These are phyloP conservation scores for Chrysaora quinquecirrha DNA, from an alignment of 30 jellyfish, hydroid and myxozoan species.

Conservation along the genomic window DNA sequence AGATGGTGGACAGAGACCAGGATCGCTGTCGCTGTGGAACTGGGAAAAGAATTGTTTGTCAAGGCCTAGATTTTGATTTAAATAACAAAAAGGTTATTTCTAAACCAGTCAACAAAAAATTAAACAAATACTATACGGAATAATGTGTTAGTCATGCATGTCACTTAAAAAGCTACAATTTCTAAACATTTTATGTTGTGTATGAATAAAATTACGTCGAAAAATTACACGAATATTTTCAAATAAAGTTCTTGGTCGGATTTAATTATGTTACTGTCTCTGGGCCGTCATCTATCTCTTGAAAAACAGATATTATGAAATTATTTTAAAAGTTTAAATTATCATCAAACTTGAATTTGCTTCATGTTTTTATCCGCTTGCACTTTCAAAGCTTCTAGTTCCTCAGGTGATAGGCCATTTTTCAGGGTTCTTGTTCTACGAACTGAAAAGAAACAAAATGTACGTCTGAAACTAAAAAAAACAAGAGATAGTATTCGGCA, in stretches of 20 bases:
- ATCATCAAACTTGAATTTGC: conserved; percentile 39
- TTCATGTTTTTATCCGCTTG: conserved; percentile 61
- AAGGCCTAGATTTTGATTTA: too few relatives aligned
- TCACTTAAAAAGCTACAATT: background rate
- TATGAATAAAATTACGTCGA: background rate
- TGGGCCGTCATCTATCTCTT: too few relatives aligned
- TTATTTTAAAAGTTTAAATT: too few relatives aligned
- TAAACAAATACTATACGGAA: background rate
- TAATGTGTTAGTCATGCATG: background rate
- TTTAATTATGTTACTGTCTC: background rate
- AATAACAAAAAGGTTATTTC: background rate
- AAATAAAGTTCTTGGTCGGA: too few relatives aligned
- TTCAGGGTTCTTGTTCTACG: conserved; percentile 97
- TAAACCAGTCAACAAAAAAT: background rate
- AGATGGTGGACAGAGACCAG: too few relatives aligned
- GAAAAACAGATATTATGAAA: too few relatives aligned
- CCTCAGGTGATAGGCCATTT: conserved; percentile 96
- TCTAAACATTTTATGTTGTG: background rate
- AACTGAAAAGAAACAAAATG: conserved; percentile 42
- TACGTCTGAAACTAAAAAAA: background rate
- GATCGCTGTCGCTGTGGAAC: too few relatives aligned
- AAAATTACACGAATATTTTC: background rate
- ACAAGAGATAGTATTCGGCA: background rate
- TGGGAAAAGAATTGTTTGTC: too few relatives aligned
- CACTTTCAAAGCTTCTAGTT: conserved; percentile 84